These are phyloP conservation scores for Cotesia glomerata DNA, from an alignment of 1,140 invertebrate genomes.

Conservation along the genomic window DNA sequence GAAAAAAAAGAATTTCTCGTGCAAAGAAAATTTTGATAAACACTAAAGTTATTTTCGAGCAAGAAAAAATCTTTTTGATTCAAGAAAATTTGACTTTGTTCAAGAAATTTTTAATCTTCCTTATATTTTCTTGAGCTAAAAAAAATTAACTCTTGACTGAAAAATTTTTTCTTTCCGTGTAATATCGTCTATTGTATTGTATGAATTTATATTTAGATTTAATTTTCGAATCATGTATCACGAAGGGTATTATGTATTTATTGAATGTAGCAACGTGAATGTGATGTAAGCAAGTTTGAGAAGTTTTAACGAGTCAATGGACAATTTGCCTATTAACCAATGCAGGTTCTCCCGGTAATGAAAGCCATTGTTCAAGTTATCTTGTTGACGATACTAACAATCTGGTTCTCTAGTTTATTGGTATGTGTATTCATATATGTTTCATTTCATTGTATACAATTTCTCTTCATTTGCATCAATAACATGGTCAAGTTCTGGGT, in stretches of 20 bases:
- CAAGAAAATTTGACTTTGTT: too few relatives aligned
- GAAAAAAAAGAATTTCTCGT: not conserved
- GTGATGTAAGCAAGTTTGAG: constrained; percentile 31
- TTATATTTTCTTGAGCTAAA: not conserved
- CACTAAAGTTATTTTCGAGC: too few relatives aligned
- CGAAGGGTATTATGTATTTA: not conserved
- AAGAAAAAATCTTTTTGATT: too few relatives aligned
- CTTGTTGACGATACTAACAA: constrained; percentile 53
- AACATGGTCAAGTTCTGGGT: too few relatives aligned
- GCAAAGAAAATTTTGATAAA: too few relatives aligned
- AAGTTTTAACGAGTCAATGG: constrained; percentile 57
- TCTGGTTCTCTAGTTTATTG: not conserved
- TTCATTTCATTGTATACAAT: too few relatives aligned
- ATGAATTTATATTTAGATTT: not conserved
- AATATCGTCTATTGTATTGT: not conserved
- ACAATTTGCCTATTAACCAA: constrained; percentile 59
- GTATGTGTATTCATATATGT: constrained; percentile 14
- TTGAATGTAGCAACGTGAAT: constrained; percentile 1
- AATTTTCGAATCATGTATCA: not conserved
- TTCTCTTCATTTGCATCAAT: too few relatives aligned
- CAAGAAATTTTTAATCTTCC: too few relatives aligned
- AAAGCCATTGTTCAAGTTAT: constrained; percentile 61
- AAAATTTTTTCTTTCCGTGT: too few relatives aligned
- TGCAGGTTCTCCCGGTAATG: constrained; percentile 56
- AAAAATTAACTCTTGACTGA: not conserved